Evolutionary conservation across 2,797 vertebrate species (phyloP).

Genomic region (Manis javanica): DNA sequence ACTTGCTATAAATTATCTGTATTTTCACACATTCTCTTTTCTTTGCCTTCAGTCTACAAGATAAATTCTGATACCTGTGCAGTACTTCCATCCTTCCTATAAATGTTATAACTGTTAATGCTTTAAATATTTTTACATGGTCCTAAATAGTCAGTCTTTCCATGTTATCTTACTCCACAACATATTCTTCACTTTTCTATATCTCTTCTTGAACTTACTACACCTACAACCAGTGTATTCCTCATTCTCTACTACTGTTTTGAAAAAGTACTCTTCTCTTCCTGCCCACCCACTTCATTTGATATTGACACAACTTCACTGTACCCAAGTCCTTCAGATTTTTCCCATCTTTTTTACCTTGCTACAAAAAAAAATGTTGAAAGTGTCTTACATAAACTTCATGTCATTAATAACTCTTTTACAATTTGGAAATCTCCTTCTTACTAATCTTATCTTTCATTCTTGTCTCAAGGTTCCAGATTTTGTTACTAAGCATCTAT

Average conservation of each 20-base stretch:
- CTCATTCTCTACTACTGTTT: background rate
- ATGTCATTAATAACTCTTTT: background rate
- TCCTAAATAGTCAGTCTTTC: background rate
- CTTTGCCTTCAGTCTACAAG: background rate
- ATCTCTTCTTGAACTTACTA: background rate
- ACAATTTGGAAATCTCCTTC: background rate
- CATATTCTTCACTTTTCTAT: background rate
- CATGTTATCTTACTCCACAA: background rate
- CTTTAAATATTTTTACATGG: background rate
- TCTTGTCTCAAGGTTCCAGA: background rate
- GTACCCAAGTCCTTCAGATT: background rate
- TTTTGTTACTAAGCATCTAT: background rate
- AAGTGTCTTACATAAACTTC: background rate
- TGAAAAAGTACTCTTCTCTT: background rate
- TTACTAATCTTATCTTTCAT: background rate
- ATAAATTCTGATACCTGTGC: background rate
- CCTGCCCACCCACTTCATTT: background rate
- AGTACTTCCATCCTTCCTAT: background rate
- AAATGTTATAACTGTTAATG: background rate
- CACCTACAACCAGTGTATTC: background rate
- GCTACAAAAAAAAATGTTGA: background rate
- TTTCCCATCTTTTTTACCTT: background rate
- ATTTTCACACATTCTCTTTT: background rate
- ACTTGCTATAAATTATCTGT: background rate
- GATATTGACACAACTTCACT: background rate